Evolutionary conservation across 2,797 vertebrate species (phyloP), one percentile per base, ranked within the genome.

Genomic region (Scolopax rusticola): DNA sequence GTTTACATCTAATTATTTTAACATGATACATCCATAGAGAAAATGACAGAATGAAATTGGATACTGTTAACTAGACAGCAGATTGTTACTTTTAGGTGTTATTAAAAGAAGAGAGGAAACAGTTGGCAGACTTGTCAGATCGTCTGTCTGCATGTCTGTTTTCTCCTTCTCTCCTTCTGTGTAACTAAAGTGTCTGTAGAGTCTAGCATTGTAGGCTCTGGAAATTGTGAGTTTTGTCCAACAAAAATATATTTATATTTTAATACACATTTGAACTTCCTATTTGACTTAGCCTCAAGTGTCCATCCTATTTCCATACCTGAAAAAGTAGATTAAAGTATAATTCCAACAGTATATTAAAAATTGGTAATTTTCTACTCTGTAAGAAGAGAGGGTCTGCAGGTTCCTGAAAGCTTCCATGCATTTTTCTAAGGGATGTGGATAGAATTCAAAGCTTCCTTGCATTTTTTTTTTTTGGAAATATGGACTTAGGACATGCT

Each of bases 61-160:
- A 89, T 82, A 76, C 38, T 74, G 40, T 57, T 91, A 93, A 23
- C 85, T 90, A 93, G 80, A 91, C 70, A 80, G 64, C 85, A 95
- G 93, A 91, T 89, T 96, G 77, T 77, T 94, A 70, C 90, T 88
- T 94, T 91, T 90, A 94, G 70, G 77, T 89, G 94, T 84, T 94
- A 86, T 76, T 94, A 87, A 94, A 95, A 93, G 80, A 84, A 91
- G 25, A 45, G 51, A 84, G 77, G 60, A 95, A 96, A 80, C 82
- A 88, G 69, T 91, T 96, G 96, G 85, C 83, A 91, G 82, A 81
- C n/a, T 88, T 85, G 79, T 7, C 79, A 67, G 61, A 78, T 95
- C 12, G 15, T 91, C 91, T 93, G 95, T 76, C 41, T 93, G 48
- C 57, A 23, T 89, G 71, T 93, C 87, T 96, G 85, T 79, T 96